These are phyloP conservation scores for Heliocidaris erythrogramma DNA, from an alignment of 35 echinoderm and acorn worm genomes.

Conservation along the genomic window DNA sequence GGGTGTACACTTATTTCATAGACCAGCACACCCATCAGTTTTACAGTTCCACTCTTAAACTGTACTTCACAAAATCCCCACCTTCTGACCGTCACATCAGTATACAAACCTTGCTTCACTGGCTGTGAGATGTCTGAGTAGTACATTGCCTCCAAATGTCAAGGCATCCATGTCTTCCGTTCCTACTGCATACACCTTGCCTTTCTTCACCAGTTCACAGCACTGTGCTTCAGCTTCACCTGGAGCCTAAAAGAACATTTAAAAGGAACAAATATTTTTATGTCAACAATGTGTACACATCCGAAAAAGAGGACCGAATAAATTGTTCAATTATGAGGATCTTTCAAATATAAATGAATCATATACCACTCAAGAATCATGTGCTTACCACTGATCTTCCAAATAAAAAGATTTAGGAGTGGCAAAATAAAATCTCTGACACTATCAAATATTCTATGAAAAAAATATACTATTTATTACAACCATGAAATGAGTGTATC, in stretches of 20 bases:
- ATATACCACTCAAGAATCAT: no score
- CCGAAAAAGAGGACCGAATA: not conserved
- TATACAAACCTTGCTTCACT: conserved; percentile 92
- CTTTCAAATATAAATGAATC: not conserved
- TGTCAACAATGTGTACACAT: not conserved
- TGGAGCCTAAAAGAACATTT: conserved; percentile 66
- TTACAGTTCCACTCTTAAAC: no score
- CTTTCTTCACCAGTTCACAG: conserved; percentile 80
- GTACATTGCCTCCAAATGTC: conserved; percentile 83
- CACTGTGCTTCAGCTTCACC: conserved; percentile 97
- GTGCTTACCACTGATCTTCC: no score
- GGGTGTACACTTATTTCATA: no score
- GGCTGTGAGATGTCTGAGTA: conserved; percentile 91
- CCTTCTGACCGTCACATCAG: no score
- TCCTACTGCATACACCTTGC: conserved; percentile 86
- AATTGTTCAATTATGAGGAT: not conserved
- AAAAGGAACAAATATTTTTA: not conserved
- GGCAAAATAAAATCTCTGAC: no score
- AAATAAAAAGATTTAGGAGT: no score
- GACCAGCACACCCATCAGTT: no score
- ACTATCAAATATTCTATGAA: no score
- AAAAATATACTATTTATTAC: no score
- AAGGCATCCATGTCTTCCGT: conserved; percentile 99
- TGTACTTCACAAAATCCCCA: no score
- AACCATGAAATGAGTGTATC: no score